Base-by-base conservation (phyloP, 2,888 invertebrate genomes). In the Baccha elongata region DNA sequence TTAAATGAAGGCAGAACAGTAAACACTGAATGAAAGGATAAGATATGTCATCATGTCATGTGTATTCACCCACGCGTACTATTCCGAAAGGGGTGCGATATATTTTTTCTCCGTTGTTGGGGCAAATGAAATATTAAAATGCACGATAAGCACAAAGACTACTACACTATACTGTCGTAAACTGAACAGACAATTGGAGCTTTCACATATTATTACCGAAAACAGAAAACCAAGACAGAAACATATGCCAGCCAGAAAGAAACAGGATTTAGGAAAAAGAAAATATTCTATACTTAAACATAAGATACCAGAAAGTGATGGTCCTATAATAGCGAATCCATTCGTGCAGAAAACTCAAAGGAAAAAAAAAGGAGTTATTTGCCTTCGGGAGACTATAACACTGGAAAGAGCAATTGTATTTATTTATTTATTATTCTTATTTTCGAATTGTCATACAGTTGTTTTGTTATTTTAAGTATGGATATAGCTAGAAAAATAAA, bases 341-440 rank as follows among this genome's bases (percentile, higher is more conserved):
- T 35, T 69, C 76, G 71, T 76, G 81, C 71, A 67, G 64, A 81
- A 62, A 68, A 52, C 37, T 23, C 23, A 3, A 5, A 23, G 5
- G 3, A 13, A 19, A 7, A 19, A 48, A 60, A 32, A 58, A 15
- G 17, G 29, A 60, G 65, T 65, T 55, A 78, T 76, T 64, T 55
- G 55, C 35, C 58, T 71, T 44, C 1, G 40, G 37, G 65, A 29
- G 72, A 71, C 53, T 53, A 32, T n/a, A 2, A 29, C 44, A 7
- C 21, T 8, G 10, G 15, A 15, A 2, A 29, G 11, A 42, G 13
- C 35, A 44, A 58, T 55, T 32, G 1, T 8, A 32, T 58, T 65
- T 71, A 69, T 50, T 74, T 74, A 50, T 75, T 60, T 75, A 64
- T 64, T 75, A 69, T 81, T 58, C 32, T 76, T 81, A 76, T 81